A percentile compares a stretch with the other conserved stretches of the same genome.
Evolutionary conservation across 2,888 invertebrate species (phyloP).

Genomic region (Tinea pellionella): DNA sequence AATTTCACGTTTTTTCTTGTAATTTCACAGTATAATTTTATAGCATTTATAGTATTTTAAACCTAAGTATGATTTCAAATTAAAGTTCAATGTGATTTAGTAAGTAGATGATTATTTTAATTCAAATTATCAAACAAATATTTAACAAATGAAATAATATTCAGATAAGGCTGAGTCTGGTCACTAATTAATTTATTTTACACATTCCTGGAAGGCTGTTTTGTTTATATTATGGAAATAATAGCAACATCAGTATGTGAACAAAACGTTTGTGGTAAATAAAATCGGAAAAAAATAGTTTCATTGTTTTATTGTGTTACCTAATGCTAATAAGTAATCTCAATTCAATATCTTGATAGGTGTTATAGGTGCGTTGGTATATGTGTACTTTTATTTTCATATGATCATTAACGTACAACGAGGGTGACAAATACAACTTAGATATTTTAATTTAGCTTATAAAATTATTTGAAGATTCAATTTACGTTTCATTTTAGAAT

Average conservation of each 20-base stretch:
- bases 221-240: neutral
- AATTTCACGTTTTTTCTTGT: neutral
- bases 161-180: neutral
- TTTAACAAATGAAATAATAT: neutral
- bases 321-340: no score
- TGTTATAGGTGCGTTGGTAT: no score
- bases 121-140: neutral
- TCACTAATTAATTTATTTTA: neutral
- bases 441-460: no score
- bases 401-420: no score
- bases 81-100: neutral
- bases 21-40: neutral
- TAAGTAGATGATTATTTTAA: neutral
- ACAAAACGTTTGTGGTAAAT: conserved; percentile 4
- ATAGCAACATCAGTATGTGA: neutral
- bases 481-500: no score
- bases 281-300: neutral
- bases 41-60: neutral
- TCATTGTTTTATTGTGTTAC: neutral
- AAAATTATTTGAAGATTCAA: no score
- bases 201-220: conserved; percentile 3
- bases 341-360: no score
- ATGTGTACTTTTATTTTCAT: no score
- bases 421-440: no score
- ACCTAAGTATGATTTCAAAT: neutral